Conservation (phyloP, 2,888 invertebrate genomes). For the Xylocampa areola region DNA sequence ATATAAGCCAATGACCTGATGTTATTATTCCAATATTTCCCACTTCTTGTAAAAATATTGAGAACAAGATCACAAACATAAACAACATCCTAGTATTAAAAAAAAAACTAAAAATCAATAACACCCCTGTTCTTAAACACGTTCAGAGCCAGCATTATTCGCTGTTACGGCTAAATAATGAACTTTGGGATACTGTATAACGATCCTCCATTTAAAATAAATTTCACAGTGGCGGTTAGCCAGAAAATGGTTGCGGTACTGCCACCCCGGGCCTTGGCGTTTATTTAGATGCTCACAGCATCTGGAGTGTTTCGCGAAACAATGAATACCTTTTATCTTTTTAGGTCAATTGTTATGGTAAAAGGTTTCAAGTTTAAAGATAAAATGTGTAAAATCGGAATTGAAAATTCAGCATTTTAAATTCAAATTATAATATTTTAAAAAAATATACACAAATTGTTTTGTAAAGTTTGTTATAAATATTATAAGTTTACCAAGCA, state of each 20-base stretch:
- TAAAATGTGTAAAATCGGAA: not conserved
- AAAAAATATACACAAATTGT: too few relatives aligned
- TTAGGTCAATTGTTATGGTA: too few relatives aligned
- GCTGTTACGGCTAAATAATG: constrained; percentile 29
- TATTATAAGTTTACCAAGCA: too few relatives aligned
- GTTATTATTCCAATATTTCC: too few relatives aligned
- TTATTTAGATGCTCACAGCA: constrained; percentile 26
- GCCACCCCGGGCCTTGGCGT: constrained; percentile 37
- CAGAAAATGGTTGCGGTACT: constrained; percentile 32
- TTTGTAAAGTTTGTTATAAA: too few relatives aligned
- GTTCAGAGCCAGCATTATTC: constrained; percentile 24
- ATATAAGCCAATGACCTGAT: not conserved
- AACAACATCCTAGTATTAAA: too few relatives aligned
- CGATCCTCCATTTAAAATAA: constrained; percentile 27
- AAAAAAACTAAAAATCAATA: constrained; percentile 29
- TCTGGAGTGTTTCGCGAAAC: constrained; percentile 26
- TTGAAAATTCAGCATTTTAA: constrained; percentile 6
- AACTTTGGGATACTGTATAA: constrained; percentile 33
- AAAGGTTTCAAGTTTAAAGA: not conserved
- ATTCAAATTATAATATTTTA: too few relatives aligned
- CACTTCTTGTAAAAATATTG: too few relatives aligned
- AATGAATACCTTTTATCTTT: constrained; percentile 13
- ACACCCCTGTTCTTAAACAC: constrained; percentile 11
- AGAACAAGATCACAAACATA: too few relatives aligned
- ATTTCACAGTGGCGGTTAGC: constrained; percentile 44